Evolutionary conservation across 2,113 vertebrate genomes (phyloP).

Genomic region (Campylomormyrus tamandua): DNA sequence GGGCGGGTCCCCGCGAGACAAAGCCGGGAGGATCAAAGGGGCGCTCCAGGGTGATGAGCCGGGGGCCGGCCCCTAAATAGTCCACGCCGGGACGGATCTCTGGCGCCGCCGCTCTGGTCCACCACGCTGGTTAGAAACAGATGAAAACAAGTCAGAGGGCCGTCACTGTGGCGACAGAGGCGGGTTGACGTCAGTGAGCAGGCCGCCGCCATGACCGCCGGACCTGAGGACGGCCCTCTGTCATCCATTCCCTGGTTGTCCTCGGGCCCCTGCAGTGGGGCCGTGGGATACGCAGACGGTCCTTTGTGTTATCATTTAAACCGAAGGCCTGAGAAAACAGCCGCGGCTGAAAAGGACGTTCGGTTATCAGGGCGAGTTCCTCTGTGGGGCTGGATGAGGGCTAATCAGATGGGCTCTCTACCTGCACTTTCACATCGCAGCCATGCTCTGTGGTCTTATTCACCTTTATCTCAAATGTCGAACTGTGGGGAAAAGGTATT

Average conservation of each 20-base stretch:
- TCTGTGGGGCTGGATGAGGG: neutral
- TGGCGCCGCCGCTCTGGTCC: slow-evolving; percentile 40
- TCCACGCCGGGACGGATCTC: slow-evolving; percentile 45
- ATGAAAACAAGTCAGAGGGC: slow-evolving; percentile 45
- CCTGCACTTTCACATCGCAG: neutral
- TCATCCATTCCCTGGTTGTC: neutral
- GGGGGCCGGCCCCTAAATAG: slow-evolving; percentile 44
- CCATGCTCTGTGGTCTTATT: neutral
- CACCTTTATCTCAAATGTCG: neutral
- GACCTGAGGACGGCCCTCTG: neutral
- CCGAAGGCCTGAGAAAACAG: neutral
- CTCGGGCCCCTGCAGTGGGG: neutral
- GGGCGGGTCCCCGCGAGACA: slow-evolving; percentile 54
- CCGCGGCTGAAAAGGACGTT: neutral
- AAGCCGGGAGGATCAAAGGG: slow-evolving; percentile 49
- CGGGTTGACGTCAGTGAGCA: slow-evolving; percentile 44
- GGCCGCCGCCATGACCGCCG: slow-evolving; percentile 33
- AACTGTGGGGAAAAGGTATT: neutral
- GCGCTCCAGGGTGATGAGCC: slow-evolving; percentile 33
- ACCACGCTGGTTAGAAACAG: slow-evolving; percentile 28
- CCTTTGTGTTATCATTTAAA: neutral
- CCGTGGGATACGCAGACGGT: neutral
- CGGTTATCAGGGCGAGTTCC: neutral
- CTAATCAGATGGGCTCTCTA: neutral
- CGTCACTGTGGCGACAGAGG: slow-evolving; percentile 34